Evolutionary conservation across 2,888 invertebrate species (phyloP), one percentile per base, ranked within the genome.

Genomic region (Drosophila putrida): DNA sequence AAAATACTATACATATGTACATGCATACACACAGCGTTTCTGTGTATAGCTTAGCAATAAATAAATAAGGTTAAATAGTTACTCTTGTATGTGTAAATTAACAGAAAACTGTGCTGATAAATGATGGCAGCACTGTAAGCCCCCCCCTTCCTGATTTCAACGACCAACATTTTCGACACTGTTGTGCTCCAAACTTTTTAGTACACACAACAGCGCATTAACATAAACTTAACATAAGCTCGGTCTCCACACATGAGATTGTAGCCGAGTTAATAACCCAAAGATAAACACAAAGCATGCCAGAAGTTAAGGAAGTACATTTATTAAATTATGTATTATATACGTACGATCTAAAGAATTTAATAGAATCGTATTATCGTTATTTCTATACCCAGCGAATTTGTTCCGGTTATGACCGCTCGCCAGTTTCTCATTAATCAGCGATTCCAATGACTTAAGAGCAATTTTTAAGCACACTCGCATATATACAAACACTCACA

Each of bases 191-290:
- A 13, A 31, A 73, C 67, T 43, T 74, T 75, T 74, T 77, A 77
- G 74, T 66, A 43, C 78, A 68, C 31, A 64, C 60, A 76, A 55
- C 54, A 58, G 51, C 36, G 27, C 38, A 61, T 31, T 66, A 66
- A 81, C 66, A 70, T 58, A n/a, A 43, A 15, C 27, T 59, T 73
- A 62, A 71, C 66, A 65, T 57, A 20, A 53, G 25, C 31, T 31
- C 44, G 54, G 74, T 76, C 64, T 76, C 69, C 66, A 73, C 75
- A 68, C 28, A 66, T 36, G 33, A 43, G 33, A 43, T 38, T 49
- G 53, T 79, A 82, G 69, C 88, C 69, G 68, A 82, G 82, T 82
- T 77, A 82, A 65, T 82, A 73, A 82, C 82, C 82, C 59, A 25
- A 38, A 36, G 36, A 51, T 51, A 41, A 51, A 44, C 57, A 49